Percentiles rank a stretch among this genome's conserved stretches.
Evolutionary conservation across 2,113 vertebrate species (phyloP).

Genomic region (Danionella cerebrum): DNA sequence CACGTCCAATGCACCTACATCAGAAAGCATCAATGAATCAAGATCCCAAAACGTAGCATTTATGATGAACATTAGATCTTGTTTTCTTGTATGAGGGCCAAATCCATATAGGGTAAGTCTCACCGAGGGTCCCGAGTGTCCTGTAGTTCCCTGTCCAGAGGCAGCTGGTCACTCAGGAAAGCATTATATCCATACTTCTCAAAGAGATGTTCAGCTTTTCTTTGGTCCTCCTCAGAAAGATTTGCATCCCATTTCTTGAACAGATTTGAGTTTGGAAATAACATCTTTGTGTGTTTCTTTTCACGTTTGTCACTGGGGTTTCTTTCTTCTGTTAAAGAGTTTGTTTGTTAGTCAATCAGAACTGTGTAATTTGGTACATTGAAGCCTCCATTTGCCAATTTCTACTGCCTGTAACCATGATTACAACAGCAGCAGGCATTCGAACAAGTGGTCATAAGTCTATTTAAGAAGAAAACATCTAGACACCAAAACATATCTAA

Average conservation of each 20-base stretch:
- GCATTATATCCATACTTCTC: slow-evolving; percentile 60
- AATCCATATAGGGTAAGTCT: neutral
- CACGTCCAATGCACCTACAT: slow-evolving; percentile 61
- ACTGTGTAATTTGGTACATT: too few relatives aligned
- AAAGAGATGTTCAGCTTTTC: slow-evolving; percentile 51
- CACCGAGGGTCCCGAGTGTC: slow-evolving; percentile 57
- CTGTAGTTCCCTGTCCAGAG: slow-evolving; percentile 55
- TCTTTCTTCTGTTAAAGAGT: neutral
- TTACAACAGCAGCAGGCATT: too few relatives aligned
- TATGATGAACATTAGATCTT: too few relatives aligned
- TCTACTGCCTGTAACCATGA: too few relatives aligned
- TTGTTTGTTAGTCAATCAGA: neutral
- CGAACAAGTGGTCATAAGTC: too few relatives aligned
- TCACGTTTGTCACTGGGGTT: slow-evolving; percentile 19
- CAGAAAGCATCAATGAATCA: slow-evolving; percentile 12
- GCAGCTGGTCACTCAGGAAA: slow-evolving; percentile 60
- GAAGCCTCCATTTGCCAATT: too few relatives aligned
- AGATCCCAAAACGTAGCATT: too few relatives aligned
- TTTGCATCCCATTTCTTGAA: slow-evolving; percentile 51
- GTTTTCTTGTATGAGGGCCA: too few relatives aligned
- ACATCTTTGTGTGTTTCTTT: slow-evolving; percentile 42
- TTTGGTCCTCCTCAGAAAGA: slow-evolving; percentile 57
- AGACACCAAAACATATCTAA: too few relatives aligned
- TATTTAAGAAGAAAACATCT: too few relatives aligned
- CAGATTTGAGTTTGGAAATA: slow-evolving; percentile 53